These are phyloP conservation scores for Ceratina calcarata DNA, from an alignment of 1,140 invertebrate species.

Conservation along the genomic window DNA sequence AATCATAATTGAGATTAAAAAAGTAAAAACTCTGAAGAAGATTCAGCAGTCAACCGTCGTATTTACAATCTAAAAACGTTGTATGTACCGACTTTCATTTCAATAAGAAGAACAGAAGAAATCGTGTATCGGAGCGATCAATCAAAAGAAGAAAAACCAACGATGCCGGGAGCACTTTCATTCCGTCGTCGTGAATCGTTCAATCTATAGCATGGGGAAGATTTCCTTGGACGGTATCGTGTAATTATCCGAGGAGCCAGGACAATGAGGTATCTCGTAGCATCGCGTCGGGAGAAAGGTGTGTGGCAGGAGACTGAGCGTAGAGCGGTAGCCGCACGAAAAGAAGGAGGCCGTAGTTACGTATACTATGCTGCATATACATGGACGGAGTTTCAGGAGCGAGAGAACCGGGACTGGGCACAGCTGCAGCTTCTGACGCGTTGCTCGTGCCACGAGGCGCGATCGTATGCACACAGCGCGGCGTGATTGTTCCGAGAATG, in stretches of 20 bases:
- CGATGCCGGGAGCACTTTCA: not conserved
- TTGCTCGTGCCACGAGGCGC: constrained; percentile 61
- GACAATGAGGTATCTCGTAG: constrained; percentile 27
- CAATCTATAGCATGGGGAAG: not conserved
- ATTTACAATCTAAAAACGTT: not conserved
- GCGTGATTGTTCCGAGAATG: constrained; percentile 65
- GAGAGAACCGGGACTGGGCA: constrained; percentile 50
- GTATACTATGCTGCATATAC: constrained; percentile 17
- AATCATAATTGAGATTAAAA: not conserved
- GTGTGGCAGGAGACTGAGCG: not conserved
- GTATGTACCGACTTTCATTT: not conserved
- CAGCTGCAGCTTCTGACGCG: constrained; percentile 60
- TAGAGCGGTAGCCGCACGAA: constrained; percentile 47
- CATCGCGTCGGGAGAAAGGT: constrained; percentile 23
- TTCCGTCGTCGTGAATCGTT: not conserved
- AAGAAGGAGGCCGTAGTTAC: constrained; percentile 35
- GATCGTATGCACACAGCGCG: constrained; percentile 59
- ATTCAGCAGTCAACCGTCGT: no score
- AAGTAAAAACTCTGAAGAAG: no score
- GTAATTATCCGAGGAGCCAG: constrained; percentile 23
- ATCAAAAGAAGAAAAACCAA: not conserved
- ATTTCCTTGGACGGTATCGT: not conserved
- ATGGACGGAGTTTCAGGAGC: constrained; percentile 39
- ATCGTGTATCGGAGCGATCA: not conserved
- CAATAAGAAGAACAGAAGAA: not conserved